Percentiles rank a stretch among this genome's conserved stretches.
Conservation (phyloP, 1,140 invertebrate species). For the Meloidogyne hapla region DNA sequence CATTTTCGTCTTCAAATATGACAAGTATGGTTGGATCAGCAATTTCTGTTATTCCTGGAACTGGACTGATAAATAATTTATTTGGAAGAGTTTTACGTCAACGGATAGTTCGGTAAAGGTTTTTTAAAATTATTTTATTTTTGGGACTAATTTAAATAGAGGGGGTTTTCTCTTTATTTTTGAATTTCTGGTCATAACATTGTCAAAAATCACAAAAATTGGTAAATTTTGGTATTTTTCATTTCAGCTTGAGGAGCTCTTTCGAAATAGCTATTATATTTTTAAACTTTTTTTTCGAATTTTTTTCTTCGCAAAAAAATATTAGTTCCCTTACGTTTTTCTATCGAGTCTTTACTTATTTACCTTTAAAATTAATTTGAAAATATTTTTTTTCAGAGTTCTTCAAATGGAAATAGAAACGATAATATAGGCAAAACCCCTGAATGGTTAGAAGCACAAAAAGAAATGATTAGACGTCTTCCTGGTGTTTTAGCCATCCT, state of each 20-base stretch:
- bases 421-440: slow-evolving; percentile 29
- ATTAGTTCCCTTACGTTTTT: no score
- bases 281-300: no score
- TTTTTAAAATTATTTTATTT: no score
- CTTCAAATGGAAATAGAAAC: slow-evolving; percentile 16
- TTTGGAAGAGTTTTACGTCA: slow-evolving; percentile 62
- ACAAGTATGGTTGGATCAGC: slow-evolving; percentile 55
- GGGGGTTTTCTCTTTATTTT: no score
- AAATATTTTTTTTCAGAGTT: slow-evolving; percentile 6
- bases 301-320: no score
- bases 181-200: no score
- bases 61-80: slow-evolving; percentile 75
- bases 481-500: slow-evolving; percentile 47
- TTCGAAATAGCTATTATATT: no score
- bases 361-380: slow-evolving; percentile 10
- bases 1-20: slow-evolving; percentile 34
- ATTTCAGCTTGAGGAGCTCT: no score
- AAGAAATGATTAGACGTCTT: slow-evolving; percentile 48
- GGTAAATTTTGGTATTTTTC: no score
- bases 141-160: no score
- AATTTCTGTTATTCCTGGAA: slow-evolving; percentile 58
- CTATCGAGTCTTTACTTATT: background rate
- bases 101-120: slow-evolving; percentile 14
- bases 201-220: no score
- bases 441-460: slow-evolving; percentile 39